phyloP scores from a whole-genome alignment of 2,888 invertebrate genomes.

The Pollenia amentaria region DNA sequence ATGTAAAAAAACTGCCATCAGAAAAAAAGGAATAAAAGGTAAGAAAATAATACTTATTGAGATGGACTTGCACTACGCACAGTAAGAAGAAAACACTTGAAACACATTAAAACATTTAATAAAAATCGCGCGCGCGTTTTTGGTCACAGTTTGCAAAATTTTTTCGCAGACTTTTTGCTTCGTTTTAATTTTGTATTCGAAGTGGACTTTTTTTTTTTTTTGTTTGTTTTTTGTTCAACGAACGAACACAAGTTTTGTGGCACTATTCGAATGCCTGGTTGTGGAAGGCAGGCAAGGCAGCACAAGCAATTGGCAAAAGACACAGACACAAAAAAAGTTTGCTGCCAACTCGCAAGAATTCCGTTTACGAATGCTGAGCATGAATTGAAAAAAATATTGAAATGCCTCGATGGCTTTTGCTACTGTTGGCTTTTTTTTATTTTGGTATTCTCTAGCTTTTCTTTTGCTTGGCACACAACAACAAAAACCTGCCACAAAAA shows the following conservation, averaged over 20 bases:
- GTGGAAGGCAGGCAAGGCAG: slow-evolving; percentile 30
- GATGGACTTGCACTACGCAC: slow-evolving; percentile 51
- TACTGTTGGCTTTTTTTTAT: slow-evolving; percentile 59
- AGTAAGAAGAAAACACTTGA: slow-evolving; percentile 44
- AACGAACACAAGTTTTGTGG: slow-evolving; percentile 54
- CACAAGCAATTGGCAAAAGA: slow-evolving; percentile 68
- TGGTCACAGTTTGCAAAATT: slow-evolving; percentile 72
- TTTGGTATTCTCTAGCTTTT: slow-evolving; percentile 41
- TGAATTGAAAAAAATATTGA: slow-evolving; percentile 83
- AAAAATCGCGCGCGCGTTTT: slow-evolving; percentile 73
- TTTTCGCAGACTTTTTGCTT: slow-evolving; percentile 58
- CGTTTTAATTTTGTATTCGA: slow-evolving; percentile 36
- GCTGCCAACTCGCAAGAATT: slow-evolving; percentile 85
- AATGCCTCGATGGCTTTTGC: slow-evolving; percentile 81
- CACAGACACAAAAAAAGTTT: slow-evolving; percentile 80
- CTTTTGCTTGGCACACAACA: slow-evolving; percentile 34
- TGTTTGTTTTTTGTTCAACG: slow-evolving; percentile 26
- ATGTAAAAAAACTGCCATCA: slow-evolving; percentile 4
- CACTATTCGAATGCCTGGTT: slow-evolving; percentile 48
- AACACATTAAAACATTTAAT: slow-evolving; percentile 55
- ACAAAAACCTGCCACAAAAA: slow-evolving; percentile 39
- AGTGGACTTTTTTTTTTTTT: slow-evolving; percentile 28
- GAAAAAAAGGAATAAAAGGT: not conserved
- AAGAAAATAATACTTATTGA: slow-evolving; percentile 25
- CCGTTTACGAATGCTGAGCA: slow-evolving; percentile 84